Evolutionary conservation across 1,140 invertebrate genomes (phyloP), one percentile per base, ranked within the genome.

Genomic region (Paraescarpia echinospica): DNA sequence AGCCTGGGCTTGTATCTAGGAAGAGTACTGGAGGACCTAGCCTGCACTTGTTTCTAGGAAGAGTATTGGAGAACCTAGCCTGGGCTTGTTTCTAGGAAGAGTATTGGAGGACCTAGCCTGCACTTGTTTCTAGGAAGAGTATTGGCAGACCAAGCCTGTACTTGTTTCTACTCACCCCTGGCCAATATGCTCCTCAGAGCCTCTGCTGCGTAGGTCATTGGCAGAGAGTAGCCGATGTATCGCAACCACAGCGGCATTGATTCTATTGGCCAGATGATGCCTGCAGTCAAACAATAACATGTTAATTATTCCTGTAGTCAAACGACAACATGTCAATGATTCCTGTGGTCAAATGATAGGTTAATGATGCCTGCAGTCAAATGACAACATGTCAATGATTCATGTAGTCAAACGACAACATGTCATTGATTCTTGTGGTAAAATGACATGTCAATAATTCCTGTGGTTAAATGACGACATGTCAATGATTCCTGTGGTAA

Each of bases 241-340:
- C 97, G 97, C 14, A 99, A 96, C 91, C 98, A 97, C 90, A 97
- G 97, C 1, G 98, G 98, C 98, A 99, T 99, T 59, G 98, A 97
- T 97, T 99, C 98, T n/a, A 98, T 93, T 0, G 98, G 98, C 98
- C 98, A 99, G 33, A 99, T 96, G n/a, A 98, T 97, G 93, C 98
- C 98, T 98, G 95, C 34, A 0, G 33, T 77, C 59, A 77, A 77
- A 77, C 9, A 2, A 77, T 18, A 77, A 77, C 59, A 77, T 18
- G 4, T 77, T 0, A 77, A 18, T 77, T 4, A 41, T 41, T 41
- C 12, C 41, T 6, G 12, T 41, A 12, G 41, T 41, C 41, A 77
- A 77, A 77, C 22, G 59, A 77, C 48, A 51, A 51, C 59, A 77
- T 18, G 4, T 77, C 1, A 77, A 2, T 77, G 12, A 6, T 41